Evolutionary conservation across 35 echinoderm and acorn worm species (phyloP).

Genomic region (Ophioderma brevispina): DNA sequence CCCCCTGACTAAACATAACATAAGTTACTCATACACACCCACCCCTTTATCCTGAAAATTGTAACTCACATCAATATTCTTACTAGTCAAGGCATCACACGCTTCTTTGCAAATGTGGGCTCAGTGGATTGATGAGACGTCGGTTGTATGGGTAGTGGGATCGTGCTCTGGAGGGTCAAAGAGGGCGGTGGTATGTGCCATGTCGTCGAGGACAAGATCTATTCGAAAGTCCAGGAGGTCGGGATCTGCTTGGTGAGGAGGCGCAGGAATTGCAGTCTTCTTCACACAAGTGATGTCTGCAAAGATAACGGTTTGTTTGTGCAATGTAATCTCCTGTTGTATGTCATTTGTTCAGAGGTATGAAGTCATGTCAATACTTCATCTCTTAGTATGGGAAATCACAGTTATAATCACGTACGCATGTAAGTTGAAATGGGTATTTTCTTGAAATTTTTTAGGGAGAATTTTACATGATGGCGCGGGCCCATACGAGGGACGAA

Average conservation of each 20-base stretch:
- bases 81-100: slow-evolving; percentile 78
- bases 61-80: too few relatives aligned
- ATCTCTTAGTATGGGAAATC: too few relatives aligned
- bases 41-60: background rate
- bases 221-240: slow-evolving; percentile 97
- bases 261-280: slow-evolving; percentile 82
- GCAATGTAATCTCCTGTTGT: too few relatives aligned
- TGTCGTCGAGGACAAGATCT: slow-evolving; percentile 87
- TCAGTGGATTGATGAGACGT: slow-evolving; percentile 76
- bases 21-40: too few relatives aligned
- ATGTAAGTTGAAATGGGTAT: too few relatives aligned
- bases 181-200: slow-evolving; percentile 72
- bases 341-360: background rate
- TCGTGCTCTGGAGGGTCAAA: slow-evolving; percentile 91
- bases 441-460: too few relatives aligned
- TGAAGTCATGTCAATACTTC: too few relatives aligned
- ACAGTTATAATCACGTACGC: too few relatives aligned
- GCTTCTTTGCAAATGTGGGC: slow-evolving; percentile 74
- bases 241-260: slow-evolving; percentile 88
- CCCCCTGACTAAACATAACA: too few relatives aligned
- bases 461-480: too few relatives aligned
- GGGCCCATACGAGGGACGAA: too few relatives aligned
- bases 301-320: background rate
- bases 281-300: slow-evolving; percentile 85
- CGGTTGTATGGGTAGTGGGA: slow-evolving; percentile 64